phyloP scores from a whole-genome alignment of 2,797 vertebrate species.

The Acanthis flammea region DNA sequence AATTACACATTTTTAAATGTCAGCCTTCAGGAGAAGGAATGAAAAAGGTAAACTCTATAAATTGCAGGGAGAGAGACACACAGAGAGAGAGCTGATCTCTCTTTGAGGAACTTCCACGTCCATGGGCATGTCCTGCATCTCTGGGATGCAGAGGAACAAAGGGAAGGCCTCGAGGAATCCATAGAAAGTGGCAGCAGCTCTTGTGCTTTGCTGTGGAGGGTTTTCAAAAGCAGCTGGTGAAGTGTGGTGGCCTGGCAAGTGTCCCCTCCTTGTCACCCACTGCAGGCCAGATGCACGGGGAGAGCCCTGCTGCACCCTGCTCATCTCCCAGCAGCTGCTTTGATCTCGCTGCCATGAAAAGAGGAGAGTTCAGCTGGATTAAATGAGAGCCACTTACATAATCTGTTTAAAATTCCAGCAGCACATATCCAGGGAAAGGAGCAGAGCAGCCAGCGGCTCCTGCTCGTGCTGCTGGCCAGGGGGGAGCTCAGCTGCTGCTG shows the following conservation, averaged over 20 bases:
- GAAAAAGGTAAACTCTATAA: conserved; percentile 61
- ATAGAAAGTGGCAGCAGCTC: neutral
- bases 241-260: neutral
- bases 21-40: conserved; percentile 55
- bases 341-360: conserved; percentile 40
- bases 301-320: neutral
- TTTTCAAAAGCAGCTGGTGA: neutral
- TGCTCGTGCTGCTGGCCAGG: neutral
- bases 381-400: conserved; percentile 58
- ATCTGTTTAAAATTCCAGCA: conserved; percentile 61
- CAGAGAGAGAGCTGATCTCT: neutral
- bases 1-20: conserved; percentile 71
- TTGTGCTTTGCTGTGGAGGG: neutral
- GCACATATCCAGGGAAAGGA: neutral
- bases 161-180: neutral
- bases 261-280: neutral
- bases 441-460: neutral
- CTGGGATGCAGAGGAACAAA: neutral
- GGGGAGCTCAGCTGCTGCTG: neutral
- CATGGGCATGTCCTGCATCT: neutral
- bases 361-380: conserved; percentile 54
- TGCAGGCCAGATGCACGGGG: neutral
- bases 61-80: neutral
- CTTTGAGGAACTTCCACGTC: neutral
- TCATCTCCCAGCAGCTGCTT: conserved; percentile 32